These are phyloP conservation scores for Clitarchus hookeri DNA, from an alignment of 2,888 invertebrate genomes.

Conservation along the genomic window DNA sequence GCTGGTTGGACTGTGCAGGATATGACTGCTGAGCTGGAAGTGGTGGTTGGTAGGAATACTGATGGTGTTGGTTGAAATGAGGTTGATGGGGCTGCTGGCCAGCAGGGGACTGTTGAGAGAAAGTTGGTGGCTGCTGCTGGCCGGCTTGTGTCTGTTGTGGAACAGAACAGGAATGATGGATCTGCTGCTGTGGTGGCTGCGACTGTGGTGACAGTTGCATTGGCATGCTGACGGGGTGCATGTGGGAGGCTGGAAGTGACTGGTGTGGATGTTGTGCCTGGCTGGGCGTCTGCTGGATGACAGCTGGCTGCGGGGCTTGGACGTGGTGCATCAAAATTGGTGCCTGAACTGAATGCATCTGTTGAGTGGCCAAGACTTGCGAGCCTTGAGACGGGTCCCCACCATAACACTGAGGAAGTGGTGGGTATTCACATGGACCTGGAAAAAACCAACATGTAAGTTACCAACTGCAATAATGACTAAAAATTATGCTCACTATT, in stretches of 20 bases:
- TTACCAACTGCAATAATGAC: neutral
- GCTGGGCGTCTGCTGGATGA: neutral
- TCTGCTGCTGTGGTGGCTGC: neutral
- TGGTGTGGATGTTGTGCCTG: neutral
- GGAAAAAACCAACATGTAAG: neutral
- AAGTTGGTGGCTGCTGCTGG: slow-evolving; percentile 28
- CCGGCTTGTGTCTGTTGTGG: neutral
- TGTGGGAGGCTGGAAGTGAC: neutral
- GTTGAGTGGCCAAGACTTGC: neutral
- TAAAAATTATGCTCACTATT: neutral
- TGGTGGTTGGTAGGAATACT: slow-evolving; percentile 35
- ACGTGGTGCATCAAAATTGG: slow-evolving; percentile 7
- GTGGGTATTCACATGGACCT: slow-evolving; percentile 9
- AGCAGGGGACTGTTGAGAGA: neutral
- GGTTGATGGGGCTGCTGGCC: neutral
- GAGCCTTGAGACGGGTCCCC: neutral
- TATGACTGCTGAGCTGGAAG: slow-evolving; percentile 52
- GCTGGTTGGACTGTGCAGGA: slow-evolving; percentile 50
- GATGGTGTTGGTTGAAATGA: slow-evolving; percentile 28
- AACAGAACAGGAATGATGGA: neutral
- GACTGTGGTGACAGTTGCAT: neutral
- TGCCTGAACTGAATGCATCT: neutral
- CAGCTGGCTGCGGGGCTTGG: neutral
- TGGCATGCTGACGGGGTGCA: neutral
- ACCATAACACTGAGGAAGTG: neutral